Evolutionary conservation across 2,113 vertebrate species (phyloP), one percentile per base, ranked within the genome.

Genomic region (Neolamprologus kungweensis): DNA sequence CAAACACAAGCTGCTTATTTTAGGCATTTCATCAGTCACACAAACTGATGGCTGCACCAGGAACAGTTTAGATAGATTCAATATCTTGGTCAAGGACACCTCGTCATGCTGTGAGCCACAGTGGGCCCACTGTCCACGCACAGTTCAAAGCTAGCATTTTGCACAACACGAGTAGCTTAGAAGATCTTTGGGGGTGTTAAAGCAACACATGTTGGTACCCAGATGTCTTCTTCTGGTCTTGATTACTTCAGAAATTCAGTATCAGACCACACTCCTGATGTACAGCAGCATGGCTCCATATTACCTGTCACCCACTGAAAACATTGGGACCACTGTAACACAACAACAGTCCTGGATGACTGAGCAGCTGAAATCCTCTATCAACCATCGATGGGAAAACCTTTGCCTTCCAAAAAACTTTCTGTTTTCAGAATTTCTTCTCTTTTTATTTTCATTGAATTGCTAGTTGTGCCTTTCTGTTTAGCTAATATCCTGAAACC

Each of bases 351-450:
- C 60, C 6, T n/a, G 60, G 1, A 35, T 2, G 16, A 65, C 60
- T 65, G 31, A 37, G 17, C 33, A 37, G 6, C 60, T 65, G 6
- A 37, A 65, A 65, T 13, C 60, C 0, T 65, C 4, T 0, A 65
- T 12, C 33, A 13, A 35, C 0, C 60, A 65, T 0, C 2, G 10
- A n/a, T 65, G 60, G 17, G 33, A 37, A 65, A 65, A 37, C 6
- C 10, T 37, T 65, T 37, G 6, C 3, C 33, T 65, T 65, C 60
- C 60, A 37, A 65, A 37, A n/a, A 2, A 2, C 17, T 65, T 37
- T 65, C 60, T n/a, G 2, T 63, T 63, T 63, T 65, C 31, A 65
- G 4, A 2, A 65, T 65, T 65, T 1, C 28, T 19, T 63, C 4
- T 63, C 31, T 35, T 35, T 7, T 63, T 65, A 65, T 35, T 65